Evolutionary conservation across 1,140 invertebrate genomes (phyloP), one percentile per base, ranked within the genome.

Genomic region (Chymomyza costata): DNA sequence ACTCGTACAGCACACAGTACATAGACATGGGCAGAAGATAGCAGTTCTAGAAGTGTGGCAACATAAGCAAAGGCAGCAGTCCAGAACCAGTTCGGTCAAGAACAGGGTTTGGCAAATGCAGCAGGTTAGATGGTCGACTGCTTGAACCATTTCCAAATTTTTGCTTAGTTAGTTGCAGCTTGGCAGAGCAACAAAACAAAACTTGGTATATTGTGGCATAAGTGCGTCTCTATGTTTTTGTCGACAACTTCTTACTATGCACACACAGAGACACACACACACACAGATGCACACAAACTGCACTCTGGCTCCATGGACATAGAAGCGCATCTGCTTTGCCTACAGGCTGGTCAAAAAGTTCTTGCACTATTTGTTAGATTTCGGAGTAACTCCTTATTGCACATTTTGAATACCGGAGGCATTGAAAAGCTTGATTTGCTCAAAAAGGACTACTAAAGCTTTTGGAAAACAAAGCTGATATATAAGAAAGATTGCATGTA

Each of bases 211-310:
- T 64, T 45, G 52, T 60, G 17, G 60, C 60, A 56, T 74, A 76
- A 74, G 70, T 74, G 70, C 70, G 70, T 74, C 70, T 74, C 70
- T 74, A 65, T 74, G 70, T 74, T 74, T 73, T 74, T 74, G 70
- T 74, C 76, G 70, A 74, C 70, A 76, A 74, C 70, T 74, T 70
- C 69, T 74, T 74, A 57, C 70, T 69, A 30, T 49, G 46, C 65
- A 35, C 64, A 65, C 44, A 62, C 53, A 53, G 38, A 63, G 17
- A 40, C 25, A 14, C 19, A 44, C 32, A 44, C 10, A 47, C 35
- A 46, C 43, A 55, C 13, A 51, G 21, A 51, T 50, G 31, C 37
- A 35, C 28, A 34, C 13, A 31, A 14, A 21, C 16, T 49, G n/a
- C 46, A 56, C 21, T 10, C n/a, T 14, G 15, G 21, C 35, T 53